phyloP scores from a whole-genome alignment of 2,797 vertebrate genomes.

The Artibeus lituratus region DNA sequence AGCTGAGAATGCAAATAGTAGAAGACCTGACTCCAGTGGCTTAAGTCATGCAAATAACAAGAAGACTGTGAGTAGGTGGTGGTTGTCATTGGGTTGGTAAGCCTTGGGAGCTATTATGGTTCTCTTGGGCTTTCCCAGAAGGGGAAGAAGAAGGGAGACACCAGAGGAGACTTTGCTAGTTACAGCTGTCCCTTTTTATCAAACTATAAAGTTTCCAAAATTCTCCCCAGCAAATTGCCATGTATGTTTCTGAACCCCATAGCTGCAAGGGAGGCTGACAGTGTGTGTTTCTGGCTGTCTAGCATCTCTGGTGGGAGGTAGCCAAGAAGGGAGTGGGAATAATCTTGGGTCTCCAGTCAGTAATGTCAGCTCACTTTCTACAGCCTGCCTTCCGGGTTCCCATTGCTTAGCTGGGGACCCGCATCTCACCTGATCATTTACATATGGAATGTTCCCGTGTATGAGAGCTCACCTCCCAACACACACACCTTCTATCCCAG shows the following conservation, averaged over 20 bases:
- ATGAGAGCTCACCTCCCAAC: background rate
- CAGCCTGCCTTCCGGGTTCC: background rate
- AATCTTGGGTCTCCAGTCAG: background rate
- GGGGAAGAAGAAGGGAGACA: background rate
- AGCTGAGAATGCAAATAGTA: background rate
- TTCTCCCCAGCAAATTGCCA: background rate
- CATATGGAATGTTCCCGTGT: background rate
- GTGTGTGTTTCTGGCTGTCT: too few relatives aligned
- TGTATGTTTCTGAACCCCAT: background rate
- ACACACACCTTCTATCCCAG: background rate
- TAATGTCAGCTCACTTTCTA: background rate
- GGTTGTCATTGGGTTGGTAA: background rate
- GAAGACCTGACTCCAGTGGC: background rate
- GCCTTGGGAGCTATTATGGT: background rate
- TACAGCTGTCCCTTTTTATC: background rate
- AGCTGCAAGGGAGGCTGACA: slow-evolving; percentile 34
- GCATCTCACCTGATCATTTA: background rate
- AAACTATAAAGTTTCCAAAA: background rate
- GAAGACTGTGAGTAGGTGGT: background rate
- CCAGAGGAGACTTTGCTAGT: background rate
- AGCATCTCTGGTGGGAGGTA: background rate
- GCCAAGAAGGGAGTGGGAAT: background rate
- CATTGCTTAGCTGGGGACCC: background rate
- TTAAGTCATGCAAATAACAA: background rate
- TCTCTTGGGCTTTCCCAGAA: background rate